Evolutionary conservation across 1,140 invertebrate genomes (phyloP), one percentile per base, ranked within the genome.

Genomic region (Drosophila sucinea): DNA sequence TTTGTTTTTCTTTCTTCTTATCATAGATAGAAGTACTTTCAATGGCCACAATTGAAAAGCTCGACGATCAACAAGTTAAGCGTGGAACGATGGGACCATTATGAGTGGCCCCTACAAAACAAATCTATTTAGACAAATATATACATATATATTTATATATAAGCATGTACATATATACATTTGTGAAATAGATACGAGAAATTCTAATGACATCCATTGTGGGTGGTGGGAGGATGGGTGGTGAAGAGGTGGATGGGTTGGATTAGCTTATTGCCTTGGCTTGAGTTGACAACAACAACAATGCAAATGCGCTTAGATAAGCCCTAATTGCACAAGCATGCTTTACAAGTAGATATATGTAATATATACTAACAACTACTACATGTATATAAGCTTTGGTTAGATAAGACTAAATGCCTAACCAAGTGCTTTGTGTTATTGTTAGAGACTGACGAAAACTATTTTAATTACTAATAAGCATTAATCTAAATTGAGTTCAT

Each of bases 271-370:
- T 38, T 51, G 25, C 23, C 44, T 27, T 51, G 44, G 44, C 23
- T 51, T 51, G 7, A 51, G 7, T 27, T 25, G 23, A 17, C 44
- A 23, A 23, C 4, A 29, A 70, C 55, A 44, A 33, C 64, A 51
- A 69, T 76, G 73, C 60, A 76, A 76, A 69, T 76, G 58, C 65
- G 73, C 73, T 76, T 76, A 76, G 73, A 76, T 76, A 76, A 76
- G 73, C 38, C 55, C 44, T 73, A 63, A 75, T 76, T 76, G 73
- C 73, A 76, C 72, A 75, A 75, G 73, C 71, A 47, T 10, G 60
- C 33, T 23, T 29, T 23, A n/a, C 30, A 35, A 17, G 23, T 35
- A 57, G 29, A 10, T 30, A 56, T 8, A n/a, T 41, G 10, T 29
- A 60, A n/a, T 33, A 17, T 7, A 40, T 2, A 23, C 38, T 6